Percentiles rank a stretch among this genome's conserved stretches.
Evolutionary conservation across 2,797 vertebrate species (phyloP).

Genomic region (Dromococcyx pavoninus): DNA sequence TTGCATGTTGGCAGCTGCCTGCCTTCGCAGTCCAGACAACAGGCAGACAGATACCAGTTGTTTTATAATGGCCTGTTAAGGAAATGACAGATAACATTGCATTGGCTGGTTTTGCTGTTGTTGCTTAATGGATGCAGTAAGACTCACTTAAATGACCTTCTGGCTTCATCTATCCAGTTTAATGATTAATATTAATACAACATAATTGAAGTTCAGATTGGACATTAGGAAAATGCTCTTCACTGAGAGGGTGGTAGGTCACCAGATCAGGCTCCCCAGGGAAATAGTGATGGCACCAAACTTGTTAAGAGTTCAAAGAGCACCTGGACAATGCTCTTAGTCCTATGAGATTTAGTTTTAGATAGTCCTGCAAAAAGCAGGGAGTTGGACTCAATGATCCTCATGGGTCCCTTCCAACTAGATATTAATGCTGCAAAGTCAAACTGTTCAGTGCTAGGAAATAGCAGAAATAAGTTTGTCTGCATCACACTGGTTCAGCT

Average conservation of each 20-base stretch:
- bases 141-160: neutral
- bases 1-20: neutral
- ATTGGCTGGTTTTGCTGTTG: neutral
- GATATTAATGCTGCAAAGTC: neutral
- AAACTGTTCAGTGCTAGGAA: neutral
- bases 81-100: neutral
- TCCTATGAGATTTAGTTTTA: neutral
- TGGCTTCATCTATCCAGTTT: neutral
- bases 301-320: neutral
- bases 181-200: neutral
- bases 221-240: neutral
- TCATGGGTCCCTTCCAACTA: neutral
- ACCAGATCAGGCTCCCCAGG: neutral
- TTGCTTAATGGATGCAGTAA: neutral
- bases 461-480: neutral
- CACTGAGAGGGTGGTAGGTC: accelerated
- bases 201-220: neutral
- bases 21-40: neutral
- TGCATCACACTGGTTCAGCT: neutral
- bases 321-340: neutral
- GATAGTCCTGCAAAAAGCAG: neutral
- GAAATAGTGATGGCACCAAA: neutral
- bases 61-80: neutral
- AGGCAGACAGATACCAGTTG: neutral
- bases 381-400: neutral